Evolutionary conservation across 1,140 invertebrate genomes (phyloP).

Genomic region (Nasonia longicornis): DNA sequence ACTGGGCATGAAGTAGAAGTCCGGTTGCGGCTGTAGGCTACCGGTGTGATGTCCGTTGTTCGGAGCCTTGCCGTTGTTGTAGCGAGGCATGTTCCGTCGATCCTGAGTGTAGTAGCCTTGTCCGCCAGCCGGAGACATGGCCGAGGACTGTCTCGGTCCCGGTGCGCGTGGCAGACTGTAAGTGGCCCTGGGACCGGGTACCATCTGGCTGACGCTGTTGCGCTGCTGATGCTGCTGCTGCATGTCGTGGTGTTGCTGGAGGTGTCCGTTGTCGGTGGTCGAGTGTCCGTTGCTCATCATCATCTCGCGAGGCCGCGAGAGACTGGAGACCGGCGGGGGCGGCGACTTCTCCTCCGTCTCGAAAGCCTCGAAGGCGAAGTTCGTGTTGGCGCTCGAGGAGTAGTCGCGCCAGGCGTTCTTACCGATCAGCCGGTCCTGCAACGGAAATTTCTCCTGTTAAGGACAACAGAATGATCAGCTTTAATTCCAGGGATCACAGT

Average conservation of each 20-base stretch:
- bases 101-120: conserved; percentile 71
- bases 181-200: conserved; percentile 64
- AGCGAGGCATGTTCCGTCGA: conserved; percentile 56
- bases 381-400: conserved; percentile 80
- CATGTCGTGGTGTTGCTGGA: conserved; percentile 59
- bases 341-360: conserved; percentile 80
- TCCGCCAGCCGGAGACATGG: conserved; percentile 42
- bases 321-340: conserved; percentile 61
- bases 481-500: neutral
- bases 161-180: conserved; percentile 68
- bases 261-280: conserved; percentile 51
- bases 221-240: conserved; percentile 48
- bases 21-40: conserved; percentile 71
- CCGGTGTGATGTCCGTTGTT: conserved; percentile 36
- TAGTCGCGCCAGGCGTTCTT: conserved; percentile 91
- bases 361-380: conserved; percentile 88
- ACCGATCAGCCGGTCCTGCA: conserved; percentile 83
- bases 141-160: conserved; percentile 57
- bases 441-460: conserved; percentile 3
- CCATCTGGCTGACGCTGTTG: conserved; percentile 49
- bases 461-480: neutral
- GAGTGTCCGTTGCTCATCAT: conserved; percentile 49
- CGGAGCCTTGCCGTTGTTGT: conserved; percentile 50
- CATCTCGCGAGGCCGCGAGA: conserved; percentile 66
- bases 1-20: conserved; percentile 96